Conservation (phyloP, 2,113 vertebrate genomes). For the Bombycilla garrulus region DNA sequence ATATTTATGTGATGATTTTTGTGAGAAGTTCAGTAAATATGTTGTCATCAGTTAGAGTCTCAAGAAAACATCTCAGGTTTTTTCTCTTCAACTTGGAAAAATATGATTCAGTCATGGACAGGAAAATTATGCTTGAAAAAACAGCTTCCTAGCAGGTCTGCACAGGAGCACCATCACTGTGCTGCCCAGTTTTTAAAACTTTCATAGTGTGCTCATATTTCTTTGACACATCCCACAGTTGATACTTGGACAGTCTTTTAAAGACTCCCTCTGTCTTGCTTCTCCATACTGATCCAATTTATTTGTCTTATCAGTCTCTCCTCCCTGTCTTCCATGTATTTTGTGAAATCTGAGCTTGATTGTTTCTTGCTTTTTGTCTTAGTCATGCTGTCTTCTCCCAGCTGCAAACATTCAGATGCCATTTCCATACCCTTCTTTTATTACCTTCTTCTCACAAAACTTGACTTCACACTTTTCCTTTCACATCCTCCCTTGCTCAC, state of each 20-base stretch:
- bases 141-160: slow-evolving; percentile 3
- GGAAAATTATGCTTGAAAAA: neutral
- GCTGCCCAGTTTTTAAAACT: neutral
- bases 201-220: neutral
- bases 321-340: neutral
- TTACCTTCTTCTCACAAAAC: neutral
- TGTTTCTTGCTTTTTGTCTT: neutral
- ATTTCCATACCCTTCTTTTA: neutral
- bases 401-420: neutral
- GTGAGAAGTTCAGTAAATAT: slow-evolving; percentile 44
- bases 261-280: neutral
- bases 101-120: neutral
- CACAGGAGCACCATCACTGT: neutral
- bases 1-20: slow-evolving; percentile 59
- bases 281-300: neutral
- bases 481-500: neutral
- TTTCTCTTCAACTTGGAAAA: slow-evolving; percentile 29
- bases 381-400: neutral
- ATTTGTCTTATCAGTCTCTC: neutral
- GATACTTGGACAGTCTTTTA: neutral
- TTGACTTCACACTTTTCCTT: neutral
- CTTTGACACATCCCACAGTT: neutral
- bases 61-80: neutral
- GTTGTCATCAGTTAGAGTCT: slow-evolving; percentile 42
- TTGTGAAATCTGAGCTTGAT: neutral